Evolutionary conservation across 2,888 invertebrate genomes (phyloP), one percentile per base, ranked within the genome.

Genomic region (Cantharis lateralis): DNA sequence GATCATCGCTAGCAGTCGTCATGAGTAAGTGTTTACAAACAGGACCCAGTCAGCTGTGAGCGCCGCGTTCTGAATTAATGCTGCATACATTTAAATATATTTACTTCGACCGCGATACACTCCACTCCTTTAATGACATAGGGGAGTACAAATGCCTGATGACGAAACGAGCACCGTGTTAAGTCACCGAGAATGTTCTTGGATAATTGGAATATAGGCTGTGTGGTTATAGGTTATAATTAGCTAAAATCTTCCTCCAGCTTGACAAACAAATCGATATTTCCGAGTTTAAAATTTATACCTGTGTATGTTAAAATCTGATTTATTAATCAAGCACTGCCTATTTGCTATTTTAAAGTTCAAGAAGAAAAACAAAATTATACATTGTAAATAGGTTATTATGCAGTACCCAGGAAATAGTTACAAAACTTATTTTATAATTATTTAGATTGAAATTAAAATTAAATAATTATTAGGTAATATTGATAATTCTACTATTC

Each of bases 61-160:
- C 87, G 87, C 85, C 87, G 87, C 88, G 88, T 84, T 84, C 86
- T 87, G 88, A 88, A 88, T 88, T 88, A 88, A 88, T 88, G 88
- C 86, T 85, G 88, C 88, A 88, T 88, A 88, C 87, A 88, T 88
- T 88, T 88, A 88, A 88, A 88, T 88, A 88, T 86, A 88, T 88
- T 88, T 88, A 85, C 86, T 82, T 79, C 77, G 79, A 78, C 80
- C 78, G 76, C 80, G 78, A 80, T 80, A 80, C 79, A 78, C 79
- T 77, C 79, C 79, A 74, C 74, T 78, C 78, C 77, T 80, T 76
- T 80, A 79, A 78, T 80, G 78, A 78, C 77, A 72, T 77, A 75
- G 79, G 79, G 79, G 79, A 79, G 79, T 77, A 74, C 72, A 78
- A 78, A 64, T 68, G 76, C 72, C 76, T 76, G 78, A 78, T 76